Conservation (phyloP, 2,888 invertebrate genomes). For the Agrochola lota region DNA sequence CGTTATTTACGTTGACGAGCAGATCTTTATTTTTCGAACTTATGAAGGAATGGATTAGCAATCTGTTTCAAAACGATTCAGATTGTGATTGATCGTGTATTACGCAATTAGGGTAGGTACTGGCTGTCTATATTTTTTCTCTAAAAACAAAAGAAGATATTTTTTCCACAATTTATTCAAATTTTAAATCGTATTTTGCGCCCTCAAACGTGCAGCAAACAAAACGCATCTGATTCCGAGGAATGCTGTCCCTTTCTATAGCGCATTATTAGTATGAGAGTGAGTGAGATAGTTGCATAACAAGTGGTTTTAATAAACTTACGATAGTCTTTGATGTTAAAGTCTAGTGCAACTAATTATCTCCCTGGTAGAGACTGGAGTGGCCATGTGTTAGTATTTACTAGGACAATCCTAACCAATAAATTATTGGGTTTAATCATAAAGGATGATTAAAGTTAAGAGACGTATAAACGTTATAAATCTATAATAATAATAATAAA, state of each 20-base stretch:
- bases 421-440: no score
- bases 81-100: no score
- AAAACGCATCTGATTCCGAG: not conserved
- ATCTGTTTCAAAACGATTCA: no score
- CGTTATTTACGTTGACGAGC: no score
- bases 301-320: constrained; percentile 45
- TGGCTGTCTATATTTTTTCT: not conserved
- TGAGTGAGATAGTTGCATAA: constrained; percentile 29
- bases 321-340: constrained; percentile 46
- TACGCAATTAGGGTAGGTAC: no score
- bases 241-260: constrained; percentile 14
- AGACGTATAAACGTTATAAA: no score
- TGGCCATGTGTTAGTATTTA: constrained; percentile 38
- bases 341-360: constrained; percentile 59
- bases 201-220: not conserved
- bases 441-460: no score
- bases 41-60: no score
- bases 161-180: not conserved
- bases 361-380: constrained; percentile 26
- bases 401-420: constrained; percentile 29
- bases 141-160: not conserved
- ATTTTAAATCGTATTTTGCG: not conserved
- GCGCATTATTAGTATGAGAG: constrained; percentile 2
- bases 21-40: no score
- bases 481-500: no score